Evolutionary conservation across 2,888 invertebrate genomes (phyloP), one percentile per base, ranked within the genome.

Genomic region (Oscheius onirici): DNA sequence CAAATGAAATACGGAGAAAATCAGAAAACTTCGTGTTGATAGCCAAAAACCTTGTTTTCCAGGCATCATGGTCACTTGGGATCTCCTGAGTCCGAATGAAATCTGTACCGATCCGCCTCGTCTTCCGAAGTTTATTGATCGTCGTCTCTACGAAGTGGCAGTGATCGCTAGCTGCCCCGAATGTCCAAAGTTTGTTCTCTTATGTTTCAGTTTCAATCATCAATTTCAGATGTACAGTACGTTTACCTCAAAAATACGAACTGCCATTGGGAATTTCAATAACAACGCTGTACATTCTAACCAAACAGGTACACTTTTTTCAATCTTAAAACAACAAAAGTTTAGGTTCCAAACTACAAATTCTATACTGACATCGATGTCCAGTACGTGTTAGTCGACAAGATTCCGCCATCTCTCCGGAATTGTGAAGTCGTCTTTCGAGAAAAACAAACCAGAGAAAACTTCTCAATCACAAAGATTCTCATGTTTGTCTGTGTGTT

Each of bases 301-400:
- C 75, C 0, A 73, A 74, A 44, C 71, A 73, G 40, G 70, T 69
- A 46, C 66, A 67, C n/a, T n/a, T n/a, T 13, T 71, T 69, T n/a
- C 70, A 73, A 15, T 22, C 17, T 20, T 11, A 41, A 8, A n/a
- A 0, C 26, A 24, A 24, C 8, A 3, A 22, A n/a, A 49, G 3
- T 63, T 28, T 34, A 63, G 63, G 52, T 68, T 15, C 63, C 63
- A 1, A 24, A 63, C 17, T 49, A 63, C 20, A 63, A 63, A 40
- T 57, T 69, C 41, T 70, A 72, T 24, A 75, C 77, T 0, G 77
- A 77, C 28, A 66, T 77, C 13, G 72, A 73, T 10, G 70, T 77
- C 11, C 73, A 71, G n/a, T 77, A 63, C 60, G 73, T 77, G 13
- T 22, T 77, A 51, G 75, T 77, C 20, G 75, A 75, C 3, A 61